Conservation (phyloP, 2,113 vertebrate genomes). For the Eublepharis macularius region DNA sequence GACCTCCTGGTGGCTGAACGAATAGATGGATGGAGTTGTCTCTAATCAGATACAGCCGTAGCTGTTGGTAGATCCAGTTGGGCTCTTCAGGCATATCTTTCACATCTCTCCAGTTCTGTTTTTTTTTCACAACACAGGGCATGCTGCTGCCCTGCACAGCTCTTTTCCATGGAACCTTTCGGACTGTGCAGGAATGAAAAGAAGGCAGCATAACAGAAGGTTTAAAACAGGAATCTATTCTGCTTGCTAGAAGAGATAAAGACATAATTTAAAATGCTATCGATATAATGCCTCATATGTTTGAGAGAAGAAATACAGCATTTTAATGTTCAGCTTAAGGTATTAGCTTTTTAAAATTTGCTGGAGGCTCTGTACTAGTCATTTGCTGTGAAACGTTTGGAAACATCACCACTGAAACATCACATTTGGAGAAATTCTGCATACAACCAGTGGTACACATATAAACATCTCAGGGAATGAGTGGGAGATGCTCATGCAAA, state of each 20-base stretch:
- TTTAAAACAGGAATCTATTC: background rate
- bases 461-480: background rate
- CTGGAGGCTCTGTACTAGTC: background rate
- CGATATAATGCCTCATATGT: no score
- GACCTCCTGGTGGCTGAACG: slow-evolving; percentile 54
- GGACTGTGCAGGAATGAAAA: background rate
- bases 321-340: no score
- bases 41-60: slow-evolving; percentile 54
- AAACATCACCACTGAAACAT: background rate
- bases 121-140: background rate
- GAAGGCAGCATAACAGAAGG: background rate
- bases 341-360: background rate
- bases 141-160: no score
- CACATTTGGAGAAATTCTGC: background rate
- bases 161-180: slow-evolving; percentile 19
- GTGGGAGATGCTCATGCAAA: background rate
- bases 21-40: slow-evolving; percentile 62
- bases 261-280: no score
- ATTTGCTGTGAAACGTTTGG: background rate
- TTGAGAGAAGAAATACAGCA: no score
- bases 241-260: background rate
- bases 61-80: slow-evolving; percentile 27
- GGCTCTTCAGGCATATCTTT: slow-evolving; percentile 25
- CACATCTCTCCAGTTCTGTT: slow-evolving; percentile 51
- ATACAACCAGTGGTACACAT: background rate